phyloP scores from a whole-genome alignment of 2,113 vertebrate genomes.

The Barbus barbus region DNA sequence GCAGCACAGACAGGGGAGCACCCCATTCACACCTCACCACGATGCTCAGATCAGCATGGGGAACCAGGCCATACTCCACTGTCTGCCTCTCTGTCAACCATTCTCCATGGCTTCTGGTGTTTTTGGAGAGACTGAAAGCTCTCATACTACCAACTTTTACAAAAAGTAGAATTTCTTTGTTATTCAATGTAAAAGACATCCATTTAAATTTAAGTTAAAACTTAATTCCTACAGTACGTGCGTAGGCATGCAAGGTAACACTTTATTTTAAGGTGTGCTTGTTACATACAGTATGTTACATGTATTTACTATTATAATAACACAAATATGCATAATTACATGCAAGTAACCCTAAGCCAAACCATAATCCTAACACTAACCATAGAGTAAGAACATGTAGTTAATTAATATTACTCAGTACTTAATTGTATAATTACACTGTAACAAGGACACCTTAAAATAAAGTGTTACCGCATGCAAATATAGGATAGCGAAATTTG shows the following conservation, averaged over 20 bases:
- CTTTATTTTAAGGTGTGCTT: too few relatives aligned
- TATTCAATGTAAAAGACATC: not conserved
- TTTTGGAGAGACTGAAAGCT: not conserved
- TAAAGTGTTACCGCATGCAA: not conserved
- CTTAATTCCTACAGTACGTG: not conserved
- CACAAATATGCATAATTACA: too few relatives aligned
- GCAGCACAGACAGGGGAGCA: slow-evolving; percentile 52
- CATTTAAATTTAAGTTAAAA: slow-evolving; percentile 2
- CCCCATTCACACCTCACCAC: slow-evolving; percentile 53
- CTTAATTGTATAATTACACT: too few relatives aligned
- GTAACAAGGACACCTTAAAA: too few relatives aligned
- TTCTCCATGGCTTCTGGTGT: not conserved
- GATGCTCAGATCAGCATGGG: slow-evolving; percentile 32
- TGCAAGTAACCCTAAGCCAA: too few relatives aligned
- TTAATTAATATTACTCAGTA: too few relatives aligned
- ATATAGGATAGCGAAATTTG: not conserved
- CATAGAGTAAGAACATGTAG: too few relatives aligned
- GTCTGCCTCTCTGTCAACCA: slow-evolving; percentile 22
- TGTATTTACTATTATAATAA: too few relatives aligned
- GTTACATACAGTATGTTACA: too few relatives aligned
- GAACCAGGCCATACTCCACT: slow-evolving; percentile 41
- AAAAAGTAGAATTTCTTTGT: not conserved
- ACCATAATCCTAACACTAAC: too few relatives aligned
- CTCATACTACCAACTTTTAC: not conserved
- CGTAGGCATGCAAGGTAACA: not conserved